A percentile compares a stretch with the other conserved stretches of the same genome.
These are phyloP conservation scores for Antheraea pernyi DNA, from an alignment of 1,140 invertebrate genomes.

Conservation along the genomic window DNA sequence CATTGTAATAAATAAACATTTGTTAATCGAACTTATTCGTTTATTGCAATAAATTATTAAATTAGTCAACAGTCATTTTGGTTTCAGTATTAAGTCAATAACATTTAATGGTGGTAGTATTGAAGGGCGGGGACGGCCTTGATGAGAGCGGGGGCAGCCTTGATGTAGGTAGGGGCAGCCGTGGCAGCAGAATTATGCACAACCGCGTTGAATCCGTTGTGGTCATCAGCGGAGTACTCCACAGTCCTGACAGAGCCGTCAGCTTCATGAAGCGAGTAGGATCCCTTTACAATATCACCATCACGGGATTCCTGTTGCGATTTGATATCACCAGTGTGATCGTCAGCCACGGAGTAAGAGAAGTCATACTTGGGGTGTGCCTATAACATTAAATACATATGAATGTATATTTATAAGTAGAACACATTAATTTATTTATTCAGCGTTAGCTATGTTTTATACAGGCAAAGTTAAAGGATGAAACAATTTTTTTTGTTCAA, in stretches of 20 bases:
- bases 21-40: constrained; percentile 29
- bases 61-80: constrained; percentile 30
- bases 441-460: too few relatives aligned
- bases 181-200: constrained; percentile 78
- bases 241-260: constrained; percentile 79
- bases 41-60: constrained; percentile 41
- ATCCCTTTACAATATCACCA: constrained; percentile 77
- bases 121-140: constrained; percentile 31
- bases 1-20: constrained; percentile 1
- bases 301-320: constrained; percentile 76
- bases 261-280: constrained; percentile 78
- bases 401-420: too few relatives aligned
- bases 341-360: constrained; percentile 75
- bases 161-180: constrained; percentile 11
- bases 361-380: constrained; percentile 73
- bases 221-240: constrained; percentile 76
- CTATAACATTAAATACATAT: constrained; percentile 17
- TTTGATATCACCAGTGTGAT: constrained; percentile 75
- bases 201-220: constrained; percentile 80
- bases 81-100: constrained; percentile 8
- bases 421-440: too few relatives aligned
- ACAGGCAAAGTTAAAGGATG: too few relatives aligned
- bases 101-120: constrained; percentile 45
- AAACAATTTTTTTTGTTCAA: neutral
- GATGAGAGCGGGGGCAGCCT: constrained; percentile 21